Base-by-base conservation (phyloP, 2,888 invertebrate genomes). In the Acrobasis repandana region DNA sequence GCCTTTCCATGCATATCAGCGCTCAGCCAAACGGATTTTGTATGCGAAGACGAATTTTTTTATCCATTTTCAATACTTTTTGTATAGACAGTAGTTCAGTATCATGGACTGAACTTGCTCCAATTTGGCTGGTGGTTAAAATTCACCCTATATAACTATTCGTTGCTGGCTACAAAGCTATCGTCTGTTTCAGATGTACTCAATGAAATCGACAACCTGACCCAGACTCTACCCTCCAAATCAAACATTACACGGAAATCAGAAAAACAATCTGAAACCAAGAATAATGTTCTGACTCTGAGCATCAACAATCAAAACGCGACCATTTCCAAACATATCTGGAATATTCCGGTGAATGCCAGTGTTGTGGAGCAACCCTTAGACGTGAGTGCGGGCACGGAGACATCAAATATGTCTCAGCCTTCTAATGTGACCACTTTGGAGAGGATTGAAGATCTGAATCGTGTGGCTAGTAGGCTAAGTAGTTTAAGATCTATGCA, bases 371-470 rank as follows among this genome's bases (percentile, higher is more conserved):
- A 77, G 11, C 68, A 71, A 64, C 63, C 68, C 43, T 58, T 77
- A 52, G 77, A 83, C 49, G 73, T 78, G 8, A 75, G 74, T 49
- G 68, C 60, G 1, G 66, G 65, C 1, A 67, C 68, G 1, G 69
- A 63, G 33, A 18, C 54, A 4, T 73, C 75, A 0, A 81, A 83
- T 65, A 60, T 74, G 2, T 82, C 86, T 0, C 80, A 77, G 36
- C 85, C 83, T 0, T 89, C 90, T 0, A 80, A 83, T 70, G 78
- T 91, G 1, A 81, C 80, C 4, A 93, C 92, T 9, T 74, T 90
- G 47, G 92, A 92, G 66, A 80, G 92, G 67, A 79, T 93, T n/a
- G 84, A 77, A 51, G 93, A 93, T 69, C 76, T 93, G 18, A 82
- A 92, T 66, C 77, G 85, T 14, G 80, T 93, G 1, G 90, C 92